Base-by-base conservation (phyloP, 2,797 vertebrate genomes). In the Myripristis murdjan region DNA sequence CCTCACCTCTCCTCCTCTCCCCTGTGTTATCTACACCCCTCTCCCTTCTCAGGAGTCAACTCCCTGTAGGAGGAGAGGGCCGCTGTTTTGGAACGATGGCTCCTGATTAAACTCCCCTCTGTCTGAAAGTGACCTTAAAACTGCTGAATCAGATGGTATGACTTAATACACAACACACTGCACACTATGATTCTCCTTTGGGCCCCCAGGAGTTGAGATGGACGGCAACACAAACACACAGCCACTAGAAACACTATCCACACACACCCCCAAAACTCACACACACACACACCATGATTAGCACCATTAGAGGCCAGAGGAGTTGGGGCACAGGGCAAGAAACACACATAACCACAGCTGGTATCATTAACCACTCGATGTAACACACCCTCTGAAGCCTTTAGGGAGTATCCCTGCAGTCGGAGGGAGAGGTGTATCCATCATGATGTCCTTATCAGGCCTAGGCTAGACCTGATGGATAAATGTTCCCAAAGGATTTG, bases 91-190 rank as follows among this genome's bases (percentile, higher is more conserved):
- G 91, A 92, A 89, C 87, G 11, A 53, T 91, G 82, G 70, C 53
- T 88, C 65, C 70, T 85, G 85, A 87, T 90, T 90, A 87, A 86
- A 90, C 85, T 81, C 77, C 75, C 63, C 12, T 64, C 57, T 24
- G 61, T 75, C 61, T 83, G 61, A 83, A 75, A 66, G 49, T 82
- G 76, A 83, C 74, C 86, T 60, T 67, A 46, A 82, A 48, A 65
- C 60, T 83, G 85, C 79, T 87, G 73, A 86, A 51, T 89, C 77
- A 87, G 82, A 66, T 51, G 24, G 48, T 68, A 15, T 26, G 49
- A 31, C 24, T 41, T 22, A 20, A 35, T 20, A 37, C 56, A 64
- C 41, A 57, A 63, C 23, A 62, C 33, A 71, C 41, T n/a, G 68
- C 39, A 56, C 6, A 24, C 14, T 2, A 15, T 24, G 22, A 31